A percentile compares a stretch with the other conserved stretches of the same genome.
phyloP scores from a whole-genome alignment of 2,797 vertebrate species.

The Sphenopsis melanotis region DNA sequence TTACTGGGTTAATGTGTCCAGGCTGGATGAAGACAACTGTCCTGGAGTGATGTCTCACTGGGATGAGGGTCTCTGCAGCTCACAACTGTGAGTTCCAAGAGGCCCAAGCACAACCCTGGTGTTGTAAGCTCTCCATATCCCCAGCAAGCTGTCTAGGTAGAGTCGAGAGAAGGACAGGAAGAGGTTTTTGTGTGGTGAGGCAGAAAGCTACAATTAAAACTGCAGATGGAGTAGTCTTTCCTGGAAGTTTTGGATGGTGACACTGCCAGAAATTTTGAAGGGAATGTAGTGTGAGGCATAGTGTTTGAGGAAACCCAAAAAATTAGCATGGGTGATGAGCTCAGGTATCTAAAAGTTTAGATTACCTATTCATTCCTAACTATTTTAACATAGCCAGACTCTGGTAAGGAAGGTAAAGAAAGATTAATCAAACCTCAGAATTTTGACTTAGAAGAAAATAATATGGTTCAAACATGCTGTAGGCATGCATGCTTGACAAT shows the following conservation, averaged over 20 bases:
- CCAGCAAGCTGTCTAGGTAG: not conserved
- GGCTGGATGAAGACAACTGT: not conserved
- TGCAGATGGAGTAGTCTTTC: not conserved
- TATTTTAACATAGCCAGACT: not conserved
- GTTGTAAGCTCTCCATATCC: not conserved
- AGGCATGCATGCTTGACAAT: not conserved
- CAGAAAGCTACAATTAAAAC: not conserved
- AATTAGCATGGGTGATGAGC: fast-evolving
- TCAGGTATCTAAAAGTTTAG: not conserved
- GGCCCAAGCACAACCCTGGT: not conserved
- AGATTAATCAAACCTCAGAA: not conserved
- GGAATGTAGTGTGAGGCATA: fast-evolving
- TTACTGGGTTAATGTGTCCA: not conserved
- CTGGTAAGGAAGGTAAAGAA: not conserved
- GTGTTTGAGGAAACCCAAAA: not conserved
- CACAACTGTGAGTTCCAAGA: not conserved
- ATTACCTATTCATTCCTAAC: not conserved
- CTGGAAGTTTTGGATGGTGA: not conserved
- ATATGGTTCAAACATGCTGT: not conserved
- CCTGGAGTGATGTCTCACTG: not conserved
- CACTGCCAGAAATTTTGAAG: not conserved
- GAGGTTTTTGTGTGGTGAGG: fast-evolving
- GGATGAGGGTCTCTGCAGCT: not conserved
- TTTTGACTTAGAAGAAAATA: slow-evolving; percentile 18
- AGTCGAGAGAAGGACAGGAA: not conserved